Base-by-base conservation (phyloP, 2,797 vertebrate genomes). In the Poeciliopsis gracilis region DNA sequence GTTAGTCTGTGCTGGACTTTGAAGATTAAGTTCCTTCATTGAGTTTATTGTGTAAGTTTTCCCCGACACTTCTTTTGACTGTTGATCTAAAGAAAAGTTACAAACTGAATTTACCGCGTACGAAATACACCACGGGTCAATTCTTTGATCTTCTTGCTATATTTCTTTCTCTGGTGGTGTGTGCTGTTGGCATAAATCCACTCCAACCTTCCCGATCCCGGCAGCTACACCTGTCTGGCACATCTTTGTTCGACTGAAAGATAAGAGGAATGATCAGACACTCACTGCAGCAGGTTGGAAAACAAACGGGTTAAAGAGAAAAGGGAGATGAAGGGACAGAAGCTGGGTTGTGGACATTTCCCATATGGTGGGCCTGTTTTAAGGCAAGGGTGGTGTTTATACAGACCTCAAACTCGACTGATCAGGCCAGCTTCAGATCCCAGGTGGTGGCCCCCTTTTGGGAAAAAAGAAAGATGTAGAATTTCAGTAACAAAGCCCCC, bases 261-360 rank as follows among this genome's bases (percentile, higher is more conserved):
- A 95, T 93, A 90, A 95, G 73, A 95, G 94, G 94, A 81, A 72
- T 38, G 67, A 87, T 86, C 78, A 89, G 89, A 87, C 84, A 72
- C 78, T 92, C 83, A 66, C 82, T 81, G 86, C 82, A 82, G 93
- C 95, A 95, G 94, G 93, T 95, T 95, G 84, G 86, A 94, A 95
- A 95, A 95, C 93, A 95, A 93, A 92, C 90, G 89, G 83, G 84
- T 87, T 85, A 82, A 87, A 89, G 86, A 84, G 90, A 90, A 92
- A 91, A 67, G 75, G 38, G 78, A 91, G 91, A 90, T 90, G 88
- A 91, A 93, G 86, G 81, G 74, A 89, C 66, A 83, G 43, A 80
- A 84, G 76, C 74, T 77, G 86, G 80, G 63, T 82, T 86, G 92
- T 85, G 89, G 89, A 94, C 89, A 92, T 88, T 95, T 89, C 90